Conservation (phyloP, 2,888 invertebrate genomes). For the Pherbina coryleti region DNA sequence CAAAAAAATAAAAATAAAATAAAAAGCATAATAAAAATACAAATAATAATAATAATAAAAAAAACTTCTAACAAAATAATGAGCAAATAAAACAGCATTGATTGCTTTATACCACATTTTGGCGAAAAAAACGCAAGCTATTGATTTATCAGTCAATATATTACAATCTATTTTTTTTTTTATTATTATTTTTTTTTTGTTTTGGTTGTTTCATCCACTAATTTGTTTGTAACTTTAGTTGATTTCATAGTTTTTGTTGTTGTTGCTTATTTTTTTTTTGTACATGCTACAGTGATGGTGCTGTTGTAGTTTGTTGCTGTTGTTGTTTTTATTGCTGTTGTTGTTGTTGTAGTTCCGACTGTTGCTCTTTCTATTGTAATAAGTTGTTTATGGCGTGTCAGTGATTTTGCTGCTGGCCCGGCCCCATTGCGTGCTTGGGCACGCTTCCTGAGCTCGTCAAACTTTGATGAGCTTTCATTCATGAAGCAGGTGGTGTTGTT, state of each 20-base stretch:
- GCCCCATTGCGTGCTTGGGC: neutral
- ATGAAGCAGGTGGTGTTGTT: neutral
- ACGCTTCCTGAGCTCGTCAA: neutral
- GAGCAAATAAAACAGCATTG: neutral
- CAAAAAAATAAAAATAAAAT: neutral
- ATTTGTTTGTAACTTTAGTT: too few species aligned
- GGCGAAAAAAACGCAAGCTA: neutral
- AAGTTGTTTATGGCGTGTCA: slow-evolving; percentile 8
- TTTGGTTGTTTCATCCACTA: neutral
- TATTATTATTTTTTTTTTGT: neutral
- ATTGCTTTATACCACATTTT: neutral
- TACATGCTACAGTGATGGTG: too few species aligned
- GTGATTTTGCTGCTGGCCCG: neutral
- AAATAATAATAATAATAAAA: too few species aligned
- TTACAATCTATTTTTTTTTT: neutral
- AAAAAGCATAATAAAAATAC: too few species aligned
- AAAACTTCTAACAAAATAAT: neutral
- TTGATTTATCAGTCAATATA: neutral
- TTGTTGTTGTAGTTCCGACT: too few species aligned
- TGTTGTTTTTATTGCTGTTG: neutral
- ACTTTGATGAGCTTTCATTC: neutral
- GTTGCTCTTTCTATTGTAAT: neutral
- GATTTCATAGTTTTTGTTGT: neutral
- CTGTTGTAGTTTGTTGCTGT: neutral
- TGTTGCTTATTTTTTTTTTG: too few species aligned